Percentiles rank a stretch among this genome's conserved stretches.
Evolutionary conservation across 2,113 vertebrate species (phyloP).

Genomic region (Melozone crissalis): DNA sequence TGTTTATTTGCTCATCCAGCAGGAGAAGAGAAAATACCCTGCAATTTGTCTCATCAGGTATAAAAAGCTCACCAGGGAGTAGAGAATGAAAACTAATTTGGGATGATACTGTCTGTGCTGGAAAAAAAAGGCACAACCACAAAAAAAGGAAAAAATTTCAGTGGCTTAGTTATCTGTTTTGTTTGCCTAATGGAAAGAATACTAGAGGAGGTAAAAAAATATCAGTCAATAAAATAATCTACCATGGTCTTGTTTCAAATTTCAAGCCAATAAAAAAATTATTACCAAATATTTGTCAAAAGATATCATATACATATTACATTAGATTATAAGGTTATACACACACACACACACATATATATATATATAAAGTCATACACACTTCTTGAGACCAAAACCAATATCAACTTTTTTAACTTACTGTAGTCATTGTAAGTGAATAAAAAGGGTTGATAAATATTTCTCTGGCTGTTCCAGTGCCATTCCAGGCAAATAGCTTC

Average conservation of each 20-base stretch:
- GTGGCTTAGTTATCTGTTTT: background rate
- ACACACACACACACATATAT: background rate
- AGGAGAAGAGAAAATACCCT: background rate
- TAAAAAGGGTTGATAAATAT: background rate
- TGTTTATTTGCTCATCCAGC: background rate
- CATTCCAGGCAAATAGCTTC: background rate
- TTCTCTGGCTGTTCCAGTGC: background rate
- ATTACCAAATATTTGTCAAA: background rate
- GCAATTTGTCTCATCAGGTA: background rate
- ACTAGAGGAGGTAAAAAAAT: background rate
- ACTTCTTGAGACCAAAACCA: background rate
- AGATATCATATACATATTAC: background rate
- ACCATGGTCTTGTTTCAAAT: background rate
- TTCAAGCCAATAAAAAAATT: background rate
- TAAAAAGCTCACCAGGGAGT: background rate
- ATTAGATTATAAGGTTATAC: background rate
- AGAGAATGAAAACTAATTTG: background rate
- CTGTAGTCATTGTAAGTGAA: background rate
- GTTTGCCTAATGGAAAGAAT: background rate
- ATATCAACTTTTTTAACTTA: background rate
- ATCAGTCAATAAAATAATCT: background rate
- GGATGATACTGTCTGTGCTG: background rate
- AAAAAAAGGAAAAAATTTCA: background rate
- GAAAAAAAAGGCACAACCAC: background rate
- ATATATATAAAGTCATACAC: accelerated